Percentiles rank a stretch among this genome's conserved stretches.
Conservation (phyloP, 2,797 vertebrate genomes). For the Micropoecilia bifurca region DNA sequence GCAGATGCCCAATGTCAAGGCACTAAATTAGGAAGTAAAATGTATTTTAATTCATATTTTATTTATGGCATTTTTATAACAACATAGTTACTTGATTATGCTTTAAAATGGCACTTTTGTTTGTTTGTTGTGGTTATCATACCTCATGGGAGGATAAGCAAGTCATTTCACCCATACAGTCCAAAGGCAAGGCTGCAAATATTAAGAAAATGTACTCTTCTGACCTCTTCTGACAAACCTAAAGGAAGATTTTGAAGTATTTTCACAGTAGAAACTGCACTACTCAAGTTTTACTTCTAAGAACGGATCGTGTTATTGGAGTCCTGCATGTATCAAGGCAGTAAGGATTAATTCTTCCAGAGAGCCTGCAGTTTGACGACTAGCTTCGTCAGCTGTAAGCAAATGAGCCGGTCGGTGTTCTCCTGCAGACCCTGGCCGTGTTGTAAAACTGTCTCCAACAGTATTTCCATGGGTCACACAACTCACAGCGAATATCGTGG, state of each 20-base stretch:
- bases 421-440: constrained; percentile 60
- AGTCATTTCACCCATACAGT: not conserved
- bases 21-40: no score
- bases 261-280: not conserved
- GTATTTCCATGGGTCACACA: constrained; percentile 65
- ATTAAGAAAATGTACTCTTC: not conserved
- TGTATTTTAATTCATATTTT: no score
- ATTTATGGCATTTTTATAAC: no score
- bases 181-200: not conserved
- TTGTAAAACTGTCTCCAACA: constrained; percentile 50
- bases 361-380: constrained; percentile 25
- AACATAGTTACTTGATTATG: no score
- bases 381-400: constrained; percentile 65
- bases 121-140: not conserved
- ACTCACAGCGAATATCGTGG: constrained; percentile 41
- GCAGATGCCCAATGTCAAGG: no score
- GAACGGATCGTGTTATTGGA: not conserved
- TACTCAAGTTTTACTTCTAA: not conserved
- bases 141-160: not conserved
- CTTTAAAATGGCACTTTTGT: not conserved
- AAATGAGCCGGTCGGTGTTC: constrained; percentile 63
- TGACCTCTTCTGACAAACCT: not conserved
- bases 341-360: constrained; percentile 8
- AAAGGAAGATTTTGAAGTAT: not conserved
- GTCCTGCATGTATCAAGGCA: constrained; percentile 2